A percentile compares a stretch with the other conserved stretches of the same genome.
Evolutionary conservation across 64 coral and sea anemone species (phyloP).

Genomic region (Porites australiensis): DNA sequence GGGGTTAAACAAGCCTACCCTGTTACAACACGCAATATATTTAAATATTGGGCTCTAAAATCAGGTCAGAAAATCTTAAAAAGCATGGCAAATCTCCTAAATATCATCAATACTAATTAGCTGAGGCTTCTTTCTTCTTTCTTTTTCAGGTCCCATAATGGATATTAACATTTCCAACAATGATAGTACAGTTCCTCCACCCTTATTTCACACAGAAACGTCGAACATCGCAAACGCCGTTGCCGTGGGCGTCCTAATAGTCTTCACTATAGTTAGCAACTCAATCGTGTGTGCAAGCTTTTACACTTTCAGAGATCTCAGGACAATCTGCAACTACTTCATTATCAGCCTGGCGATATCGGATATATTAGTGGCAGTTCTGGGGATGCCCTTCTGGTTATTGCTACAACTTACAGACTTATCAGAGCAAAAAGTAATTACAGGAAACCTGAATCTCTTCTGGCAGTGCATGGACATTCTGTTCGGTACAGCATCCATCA

Average conservation of each 20-base stretch:
- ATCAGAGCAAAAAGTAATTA: conserved; percentile 46
- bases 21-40: no score
- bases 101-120: not conserved
- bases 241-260: conserved; percentile 68
- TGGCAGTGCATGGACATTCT: conserved; percentile 92
- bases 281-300: conserved; percentile 87
- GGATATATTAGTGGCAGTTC: conserved; percentile 85
- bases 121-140: not conserved
- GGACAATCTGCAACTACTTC: conserved; percentile 93
- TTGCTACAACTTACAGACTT: conserved; percentile 75
- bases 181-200: not conserved
- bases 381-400: conserved; percentile 93
- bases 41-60: no score
- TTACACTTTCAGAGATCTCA: conserved; percentile 78
- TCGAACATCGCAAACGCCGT: conserved; percentile 64
- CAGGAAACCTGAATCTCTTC: conserved; percentile 29
- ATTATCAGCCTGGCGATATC: conserved; percentile 80
- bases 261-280: conserved; percentile 76
- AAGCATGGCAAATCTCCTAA: no score
- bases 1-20: no score
- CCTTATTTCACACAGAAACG: conserved; percentile 18
- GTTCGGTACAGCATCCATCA: conserved; percentile 86
- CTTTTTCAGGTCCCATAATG: not conserved
- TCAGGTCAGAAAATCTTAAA: no score
- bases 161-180: conserved; percentile 9